phyloP scores from a whole-genome alignment of 1,140 invertebrate genomes.

The Calephelis nemesis region DNA sequence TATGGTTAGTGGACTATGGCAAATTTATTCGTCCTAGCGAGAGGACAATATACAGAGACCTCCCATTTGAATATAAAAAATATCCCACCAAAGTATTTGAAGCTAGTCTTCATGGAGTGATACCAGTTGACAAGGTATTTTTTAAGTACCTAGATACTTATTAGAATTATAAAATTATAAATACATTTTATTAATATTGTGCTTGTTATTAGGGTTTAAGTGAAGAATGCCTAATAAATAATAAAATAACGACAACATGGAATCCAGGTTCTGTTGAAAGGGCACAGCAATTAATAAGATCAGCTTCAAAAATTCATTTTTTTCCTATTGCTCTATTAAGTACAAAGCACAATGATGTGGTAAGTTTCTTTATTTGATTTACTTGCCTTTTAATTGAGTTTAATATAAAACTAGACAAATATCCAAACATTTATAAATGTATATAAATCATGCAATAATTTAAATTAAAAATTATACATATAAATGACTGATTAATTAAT shows the following conservation, averaged over 20 bases:
- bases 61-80: conserved; percentile 46
- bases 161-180: not conserved
- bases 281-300: conserved; percentile 37
- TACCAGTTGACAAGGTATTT: conserved; percentile 50
- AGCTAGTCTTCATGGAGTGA: conserved; percentile 57
- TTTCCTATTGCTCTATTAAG: conserved; percentile 43
- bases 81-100: conserved; percentile 54
- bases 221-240: conserved; percentile 41
- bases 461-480: too few species aligned
- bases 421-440: not conserved
- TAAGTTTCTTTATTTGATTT: conserved; percentile 30
- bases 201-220: conserved; percentile 35
- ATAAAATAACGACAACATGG: conserved; percentile 39
- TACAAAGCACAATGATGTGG: conserved; percentile 46
- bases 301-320: conserved; percentile 37
- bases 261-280: conserved; percentile 42
- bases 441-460: too few species aligned
- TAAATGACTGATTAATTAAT: too few species aligned
- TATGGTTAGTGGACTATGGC: conserved; percentile 57
- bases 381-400: not conserved
- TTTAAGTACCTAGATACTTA: not conserved
- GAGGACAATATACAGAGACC: conserved; percentile 37
- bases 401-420: not conserved
- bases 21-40: conserved; percentile 44
- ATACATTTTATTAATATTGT: not conserved